Percentiles rank a stretch among this genome's conserved stretches.
Evolutionary conservation across 2,797 vertebrate genomes (phyloP).

Genomic region (Catostomus latipinnis): DNA sequence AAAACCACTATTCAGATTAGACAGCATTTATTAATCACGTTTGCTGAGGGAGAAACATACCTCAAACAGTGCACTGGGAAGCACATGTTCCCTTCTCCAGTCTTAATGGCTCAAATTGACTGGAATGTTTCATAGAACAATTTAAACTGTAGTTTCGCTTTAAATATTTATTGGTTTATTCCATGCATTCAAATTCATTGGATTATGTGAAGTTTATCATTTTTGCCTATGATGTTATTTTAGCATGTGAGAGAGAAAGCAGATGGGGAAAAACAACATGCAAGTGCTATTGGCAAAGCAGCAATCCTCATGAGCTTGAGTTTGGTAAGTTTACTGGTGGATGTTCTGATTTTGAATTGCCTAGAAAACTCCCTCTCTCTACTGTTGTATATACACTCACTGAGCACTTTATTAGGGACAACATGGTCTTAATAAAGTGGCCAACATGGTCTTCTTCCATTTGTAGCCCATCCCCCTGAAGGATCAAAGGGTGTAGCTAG

Average conservation of each 20-base stretch:
- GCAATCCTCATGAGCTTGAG: background rate
- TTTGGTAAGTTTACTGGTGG: background rate
- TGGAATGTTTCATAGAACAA: background rate
- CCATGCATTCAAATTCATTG: background rate
- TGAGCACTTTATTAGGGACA: too few species aligned
- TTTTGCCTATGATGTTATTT: background rate
- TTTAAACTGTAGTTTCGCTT: background rate
- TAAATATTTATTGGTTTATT: slow-evolving; percentile 1
- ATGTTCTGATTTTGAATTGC: background rate
- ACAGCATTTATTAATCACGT: slow-evolving; percentile 11
- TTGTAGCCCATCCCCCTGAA: too few species aligned
- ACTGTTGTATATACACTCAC: background rate
- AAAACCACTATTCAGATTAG: slow-evolving; percentile 18
- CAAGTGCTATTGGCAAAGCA: background rate
- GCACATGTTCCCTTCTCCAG: background rate
- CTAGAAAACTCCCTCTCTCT: background rate
- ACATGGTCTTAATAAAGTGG: too few species aligned
- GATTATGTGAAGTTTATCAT: background rate
- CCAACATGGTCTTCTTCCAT: too few species aligned
- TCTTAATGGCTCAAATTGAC: background rate
- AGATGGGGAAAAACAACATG: background rate
- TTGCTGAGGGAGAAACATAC: background rate
- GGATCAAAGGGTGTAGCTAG: too few species aligned
- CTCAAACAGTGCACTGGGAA: slow-evolving; percentile 10
- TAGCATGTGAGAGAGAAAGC: background rate